Evolutionary conservation across 1,140 invertebrate genomes (phyloP), one percentile per base, ranked within the genome.

Genomic region (Zaprionus kolodkinae): DNA sequence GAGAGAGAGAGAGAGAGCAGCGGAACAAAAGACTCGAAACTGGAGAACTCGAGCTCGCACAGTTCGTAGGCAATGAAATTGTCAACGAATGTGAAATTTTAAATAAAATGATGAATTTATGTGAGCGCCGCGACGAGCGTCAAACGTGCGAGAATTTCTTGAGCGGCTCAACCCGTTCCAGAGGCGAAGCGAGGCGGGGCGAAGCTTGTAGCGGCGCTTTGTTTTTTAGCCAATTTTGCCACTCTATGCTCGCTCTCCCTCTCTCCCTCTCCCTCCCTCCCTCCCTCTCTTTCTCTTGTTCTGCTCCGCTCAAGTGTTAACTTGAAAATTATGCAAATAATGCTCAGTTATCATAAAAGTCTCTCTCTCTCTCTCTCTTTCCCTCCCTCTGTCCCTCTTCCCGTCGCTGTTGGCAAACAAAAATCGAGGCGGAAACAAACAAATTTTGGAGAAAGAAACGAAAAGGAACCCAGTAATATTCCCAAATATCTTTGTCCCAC

Each of bases 81-180:
- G 85, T 88, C 85, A 88, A 66, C 60, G 81, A 81, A 88, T 88
- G 85, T 88, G 85, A 88, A 88, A 89, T 85, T 89, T 89, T 72
- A 89, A 89, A 89, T 88, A 88, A 88, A 88, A 88, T 88, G 85
- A 88, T 89, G 75, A 85, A 88, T 88, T 89, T 88, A 88, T 89
- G 70, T 72, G 72, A 79, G 69, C 56, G 43, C 68, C 57, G 21
- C 61, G 54, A 40, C 38, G 74, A 15, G 35, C 64, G 69, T 52
- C 56, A 79, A 76, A 88, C 85, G 85, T 88, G 85, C 85, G 72
- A 85, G 85, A 88, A 88, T 88, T 88, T 74, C 78, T 71, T 60
- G 72, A 75, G 52, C 80, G 74, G 70, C 61, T 59, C 69, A 76
- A 67, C 68, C 69, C 65, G 61, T 78, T 78, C 74, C 15, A 63